Evolutionary conservation across 2,113 vertebrate genomes (phyloP).

Genomic region (Poecilia latipinna): DNA sequence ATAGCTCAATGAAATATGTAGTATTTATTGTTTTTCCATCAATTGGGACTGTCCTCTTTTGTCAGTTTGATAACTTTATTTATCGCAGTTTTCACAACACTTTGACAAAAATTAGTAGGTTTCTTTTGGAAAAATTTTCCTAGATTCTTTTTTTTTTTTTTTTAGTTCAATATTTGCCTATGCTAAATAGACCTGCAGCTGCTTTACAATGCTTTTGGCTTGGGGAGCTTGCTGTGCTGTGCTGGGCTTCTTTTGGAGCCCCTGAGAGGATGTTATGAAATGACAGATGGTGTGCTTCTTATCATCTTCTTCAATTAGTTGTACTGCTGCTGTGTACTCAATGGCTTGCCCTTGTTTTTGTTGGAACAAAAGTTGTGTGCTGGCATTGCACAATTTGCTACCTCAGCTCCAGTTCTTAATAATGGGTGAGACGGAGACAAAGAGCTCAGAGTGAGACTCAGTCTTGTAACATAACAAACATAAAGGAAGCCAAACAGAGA

Average conservation of each 20-base stretch:
- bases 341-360: constrained; percentile 42
- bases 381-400: constrained; percentile 22
- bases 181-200: constrained; percentile 3
- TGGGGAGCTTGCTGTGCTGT: neutral
- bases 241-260: constrained; percentile 5
- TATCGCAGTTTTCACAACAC: neutral
- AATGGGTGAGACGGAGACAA: constrained; percentile 26
- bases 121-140: neutral
- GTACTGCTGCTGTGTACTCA: constrained; percentile 24
- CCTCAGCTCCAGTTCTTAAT: constrained; percentile 23
- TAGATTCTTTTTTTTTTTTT: neutral
- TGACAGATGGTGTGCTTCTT: constrained; percentile 42
- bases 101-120: no score
- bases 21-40: neutral
- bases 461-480: constrained; percentile 27
- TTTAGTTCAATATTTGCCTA: neutral
- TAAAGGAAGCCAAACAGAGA: constrained; percentile 10
- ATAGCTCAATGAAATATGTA: neutral
- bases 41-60: neutral
- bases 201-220: constrained; percentile 6
- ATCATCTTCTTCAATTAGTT: constrained; percentile 39
- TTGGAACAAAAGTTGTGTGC: constrained; percentile 34
- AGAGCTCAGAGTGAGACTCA: constrained; percentile 26
- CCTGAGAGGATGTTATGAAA: constrained; percentile 28
- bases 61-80: neutral